phyloP scores from a whole-genome alignment of 2,113 vertebrate genomes.

The Myotis lucifugus region DNA sequence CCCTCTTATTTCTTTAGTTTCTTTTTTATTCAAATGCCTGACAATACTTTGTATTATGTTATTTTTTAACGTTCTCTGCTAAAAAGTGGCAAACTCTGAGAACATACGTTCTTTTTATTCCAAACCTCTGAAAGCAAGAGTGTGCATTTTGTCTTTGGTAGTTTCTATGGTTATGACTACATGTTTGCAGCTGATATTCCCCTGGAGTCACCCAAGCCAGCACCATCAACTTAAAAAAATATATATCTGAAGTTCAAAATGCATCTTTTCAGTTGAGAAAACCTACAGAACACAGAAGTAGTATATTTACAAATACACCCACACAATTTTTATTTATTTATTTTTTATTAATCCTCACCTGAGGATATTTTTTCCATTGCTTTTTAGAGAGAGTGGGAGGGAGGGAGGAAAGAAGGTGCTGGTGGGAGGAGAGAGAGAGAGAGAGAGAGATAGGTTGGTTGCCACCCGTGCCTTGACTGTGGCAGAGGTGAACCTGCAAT shows the following conservation, averaged over 20 bases:
- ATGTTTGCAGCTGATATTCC: background rate
- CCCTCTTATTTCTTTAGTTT: background rate
- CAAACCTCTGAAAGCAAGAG: background rate
- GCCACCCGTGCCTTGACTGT: no score
- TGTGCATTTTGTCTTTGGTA: background rate
- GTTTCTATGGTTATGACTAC: background rate
- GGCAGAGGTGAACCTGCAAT: no score
- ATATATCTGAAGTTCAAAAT: background rate
- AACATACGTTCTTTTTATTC: slow-evolving; percentile 19
- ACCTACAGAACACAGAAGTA: background rate
- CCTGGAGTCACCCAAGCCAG: background rate
- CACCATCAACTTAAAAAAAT: background rate
- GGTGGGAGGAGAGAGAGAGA: no score
- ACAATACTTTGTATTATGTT: background rate
- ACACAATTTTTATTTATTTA: background rate
- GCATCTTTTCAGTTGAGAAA: slow-evolving; percentile 22
- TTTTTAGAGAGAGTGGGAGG: no score
- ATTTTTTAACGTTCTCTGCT: background rate
- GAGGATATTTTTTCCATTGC: no score
- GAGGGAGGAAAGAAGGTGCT: no score
- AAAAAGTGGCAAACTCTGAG: background rate
- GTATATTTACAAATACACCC: background rate
- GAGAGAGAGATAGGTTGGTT: no score
- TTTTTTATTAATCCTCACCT: no score
- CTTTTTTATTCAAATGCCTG: background rate